Base-by-base conservation (phyloP, 2,888 invertebrate species). In the Phytoseiulus persimilis region DNA sequence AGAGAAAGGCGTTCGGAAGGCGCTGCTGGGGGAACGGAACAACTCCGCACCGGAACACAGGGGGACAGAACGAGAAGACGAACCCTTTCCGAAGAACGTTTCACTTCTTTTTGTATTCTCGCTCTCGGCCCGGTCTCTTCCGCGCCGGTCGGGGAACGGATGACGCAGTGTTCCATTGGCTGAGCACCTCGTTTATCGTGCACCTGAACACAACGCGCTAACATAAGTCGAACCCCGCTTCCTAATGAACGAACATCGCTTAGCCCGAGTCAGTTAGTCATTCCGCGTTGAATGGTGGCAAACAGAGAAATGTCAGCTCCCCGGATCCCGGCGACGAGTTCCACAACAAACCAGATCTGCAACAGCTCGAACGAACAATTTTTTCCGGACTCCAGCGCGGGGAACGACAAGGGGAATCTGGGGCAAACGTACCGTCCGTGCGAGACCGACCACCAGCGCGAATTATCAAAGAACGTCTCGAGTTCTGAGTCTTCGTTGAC, bases 221-320 rank as follows among this genome's bases (percentile, higher is more conserved):
- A 65, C 65, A 65, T 65, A 65, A 65, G 65, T 65, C 65, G 65
- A 65, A 65, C 65, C 65, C 65, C 65, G 65, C 65, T 65, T 65
- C 65, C 65, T 65, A 65, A 65, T 65, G 65, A 65, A 65, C 65
- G 18, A 23, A 23, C 65, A 65, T 65, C 65, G 65, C 65, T 65
- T 65, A 65, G 11, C 28, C 65, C 18, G 65, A 65, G 65, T 65
- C 65, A 65, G 65, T 65, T 65, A 65, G 65, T 65, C 65, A 11
- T 18, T 11, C 65, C 65, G 23, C 65, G 65, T 14, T 65, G 65
- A 65, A 46, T 46, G 14, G 9, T 14, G 46, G 14, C 46, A 46
- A 46, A 65, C 65, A 65, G 65, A 65, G 65, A 65, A 65, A 65
- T 65, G 65, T 65, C 65, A 9, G 65, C 65, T 3, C 18, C 23